Evolutionary conservation across 2,888 invertebrate species (phyloP).

Genomic region (Cyrtodaria siliqua): DNA sequence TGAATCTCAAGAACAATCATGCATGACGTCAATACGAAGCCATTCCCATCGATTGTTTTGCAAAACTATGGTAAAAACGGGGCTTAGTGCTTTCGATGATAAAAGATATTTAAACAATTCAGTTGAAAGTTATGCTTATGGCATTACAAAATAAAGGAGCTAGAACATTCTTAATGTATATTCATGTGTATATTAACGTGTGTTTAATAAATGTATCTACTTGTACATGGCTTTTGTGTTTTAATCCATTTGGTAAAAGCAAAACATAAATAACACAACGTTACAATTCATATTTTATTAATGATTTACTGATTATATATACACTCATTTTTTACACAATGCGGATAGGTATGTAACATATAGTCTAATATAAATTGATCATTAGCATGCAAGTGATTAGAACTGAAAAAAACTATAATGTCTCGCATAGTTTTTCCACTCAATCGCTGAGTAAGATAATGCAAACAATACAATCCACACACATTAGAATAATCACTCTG

Average conservation of each 20-base stretch:
- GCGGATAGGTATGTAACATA: background rate
- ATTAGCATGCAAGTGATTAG: background rate
- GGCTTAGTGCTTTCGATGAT: conserved; percentile 19
- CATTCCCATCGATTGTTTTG: conserved; percentile 21
- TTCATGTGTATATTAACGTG: no score
- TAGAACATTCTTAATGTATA: background rate
- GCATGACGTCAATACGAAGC: conserved; percentile 18
- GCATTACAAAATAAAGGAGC: background rate
- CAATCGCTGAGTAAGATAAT: conserved; percentile 4
- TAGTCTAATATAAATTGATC: background rate
- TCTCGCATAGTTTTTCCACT: background rate
- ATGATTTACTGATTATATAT: background rate
- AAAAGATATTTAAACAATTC: conserved; percentile 8
- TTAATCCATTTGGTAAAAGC: no score
- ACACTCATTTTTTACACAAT: conserved; percentile 12
- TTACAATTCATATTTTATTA: background rate
- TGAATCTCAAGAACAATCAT: conserved; percentile 9
- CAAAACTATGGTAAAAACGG: conserved; percentile 13
- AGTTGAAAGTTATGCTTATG: conserved; percentile 4
- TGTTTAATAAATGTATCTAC: background rate
- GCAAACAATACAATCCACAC: conserved; percentile 34
- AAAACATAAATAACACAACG: background rate
- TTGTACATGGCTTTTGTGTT: background rate
- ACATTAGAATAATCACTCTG: conserved; percentile 24
- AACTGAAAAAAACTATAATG: background rate